Evolutionary conservation across 2,888 invertebrate species (phyloP).

Genomic region (Polylopha cassiicola): DNA sequence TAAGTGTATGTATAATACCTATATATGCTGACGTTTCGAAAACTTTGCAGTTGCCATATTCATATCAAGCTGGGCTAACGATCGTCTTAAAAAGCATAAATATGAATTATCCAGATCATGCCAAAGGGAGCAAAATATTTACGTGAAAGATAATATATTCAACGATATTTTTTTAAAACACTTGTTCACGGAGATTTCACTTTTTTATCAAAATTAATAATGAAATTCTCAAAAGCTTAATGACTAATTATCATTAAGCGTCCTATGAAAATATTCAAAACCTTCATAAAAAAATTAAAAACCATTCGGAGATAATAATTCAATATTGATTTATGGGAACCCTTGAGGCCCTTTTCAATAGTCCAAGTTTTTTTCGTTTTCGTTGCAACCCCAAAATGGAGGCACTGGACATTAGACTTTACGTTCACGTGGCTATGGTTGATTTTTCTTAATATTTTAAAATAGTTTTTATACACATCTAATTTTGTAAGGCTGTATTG

Average conservation of each 20-base stretch:
- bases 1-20: too few relatives aligned
- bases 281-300: slow-evolving; percentile 4
- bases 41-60: too few relatives aligned
- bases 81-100: too few relatives aligned
- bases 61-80: too few relatives aligned
- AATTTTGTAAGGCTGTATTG: slow-evolving; percentile 10
- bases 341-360: slow-evolving; percentile 18
- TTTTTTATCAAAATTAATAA: too few relatives aligned
- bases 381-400: slow-evolving; percentile 9
- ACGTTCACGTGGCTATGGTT: not conserved
- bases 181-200: too few relatives aligned
- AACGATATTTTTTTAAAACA: too few relatives aligned
- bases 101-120: too few relatives aligned
- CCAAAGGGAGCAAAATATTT: too few relatives aligned
- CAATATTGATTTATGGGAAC: slow-evolving; percentile 28
- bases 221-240: slow-evolving; percentile 1
- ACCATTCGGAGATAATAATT: slow-evolving; percentile 13
- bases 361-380: slow-evolving; percentile 19
- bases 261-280: not conserved
- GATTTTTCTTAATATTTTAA: not conserved
- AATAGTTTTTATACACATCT: not conserved
- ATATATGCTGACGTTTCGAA: too few relatives aligned
- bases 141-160: too few relatives aligned
- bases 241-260: slow-evolving; percentile 2
- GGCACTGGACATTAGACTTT: not conserved